These are phyloP conservation scores for Drosophila atripex DNA, from an alignment of 2,888 invertebrate genomes.

Conservation along the genomic window DNA sequence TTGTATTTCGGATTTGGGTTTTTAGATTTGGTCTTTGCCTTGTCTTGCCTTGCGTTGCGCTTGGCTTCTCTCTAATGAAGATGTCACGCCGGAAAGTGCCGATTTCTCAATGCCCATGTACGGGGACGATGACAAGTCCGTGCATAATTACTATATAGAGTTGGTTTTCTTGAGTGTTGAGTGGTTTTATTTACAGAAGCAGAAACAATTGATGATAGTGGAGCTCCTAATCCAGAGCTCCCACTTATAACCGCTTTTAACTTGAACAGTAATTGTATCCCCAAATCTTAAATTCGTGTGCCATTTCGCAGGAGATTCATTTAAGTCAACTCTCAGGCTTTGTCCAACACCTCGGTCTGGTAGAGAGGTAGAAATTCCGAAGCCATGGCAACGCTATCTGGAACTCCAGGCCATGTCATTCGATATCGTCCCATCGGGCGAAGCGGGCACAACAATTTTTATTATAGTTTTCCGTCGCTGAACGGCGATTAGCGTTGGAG, in stretches of 20 bases:
- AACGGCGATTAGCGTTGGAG: slow-evolving; percentile 66
- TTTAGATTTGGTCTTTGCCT: slow-evolving; percentile 20
- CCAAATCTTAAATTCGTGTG: neutral
- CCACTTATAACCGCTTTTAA: too few species aligned
- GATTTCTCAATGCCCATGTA: slow-evolving; percentile 52
- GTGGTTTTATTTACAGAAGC: neutral
- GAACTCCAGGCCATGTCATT: slow-evolving; percentile 41
- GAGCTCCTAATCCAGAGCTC: neutral
- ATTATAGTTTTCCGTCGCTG: slow-evolving; percentile 57
- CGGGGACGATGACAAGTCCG: slow-evolving; percentile 50
- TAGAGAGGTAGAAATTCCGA: slow-evolving; percentile 19
- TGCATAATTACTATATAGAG: slow-evolving; percentile 41
- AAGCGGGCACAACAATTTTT: slow-evolving; percentile 46
- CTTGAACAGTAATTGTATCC: neutral
- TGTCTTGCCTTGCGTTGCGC: slow-evolving; percentile 57
- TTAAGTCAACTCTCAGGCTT: slow-evolving; percentile 7
- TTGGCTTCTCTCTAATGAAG: slow-evolving; percentile 70
- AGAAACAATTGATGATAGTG: too few species aligned
- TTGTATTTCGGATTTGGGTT: slow-evolving; percentile 22
- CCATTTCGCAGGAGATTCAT: slow-evolving; percentile 1
- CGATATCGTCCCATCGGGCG: slow-evolving; percentile 49
- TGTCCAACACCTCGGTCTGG: slow-evolving; percentile 10
- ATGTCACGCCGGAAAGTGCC: slow-evolving; percentile 56
- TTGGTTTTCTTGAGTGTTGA: neutral
- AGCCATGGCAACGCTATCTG: slow-evolving; percentile 11